Conservation (phyloP, 2,797 vertebrate species). For the Hephaestus fuliginosus region DNA sequence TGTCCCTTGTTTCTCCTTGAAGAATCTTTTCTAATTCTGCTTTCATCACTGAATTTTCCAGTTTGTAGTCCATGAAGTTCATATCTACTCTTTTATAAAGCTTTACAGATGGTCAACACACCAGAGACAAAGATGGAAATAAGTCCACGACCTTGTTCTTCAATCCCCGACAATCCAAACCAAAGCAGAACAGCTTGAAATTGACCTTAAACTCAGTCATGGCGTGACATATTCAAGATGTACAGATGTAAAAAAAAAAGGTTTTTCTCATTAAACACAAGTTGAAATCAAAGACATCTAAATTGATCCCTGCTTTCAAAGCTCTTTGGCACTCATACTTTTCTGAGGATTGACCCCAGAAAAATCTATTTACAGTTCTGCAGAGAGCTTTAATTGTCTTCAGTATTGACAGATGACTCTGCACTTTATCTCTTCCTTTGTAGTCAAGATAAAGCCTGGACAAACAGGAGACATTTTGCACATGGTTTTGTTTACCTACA, state of each 20-base stretch:
- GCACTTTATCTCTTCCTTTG: slow-evolving; percentile 32
- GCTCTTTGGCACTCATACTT: not conserved
- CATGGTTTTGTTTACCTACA: slow-evolving; percentile 60
- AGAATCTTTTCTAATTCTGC: not conserved
- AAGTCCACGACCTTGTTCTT: not conserved
- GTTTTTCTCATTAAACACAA: not conserved
- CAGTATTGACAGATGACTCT: slow-evolving; percentile 42
- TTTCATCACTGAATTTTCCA: not conserved
- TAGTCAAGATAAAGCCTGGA: slow-evolving; percentile 42
- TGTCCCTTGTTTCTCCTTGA: not conserved
- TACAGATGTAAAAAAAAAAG: not conserved
- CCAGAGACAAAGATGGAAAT: not conserved
- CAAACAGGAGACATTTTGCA: slow-evolving; percentile 39
- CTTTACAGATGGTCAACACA: not conserved
- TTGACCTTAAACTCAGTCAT: not conserved
- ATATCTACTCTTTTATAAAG: not conserved
- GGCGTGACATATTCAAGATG: not conserved
- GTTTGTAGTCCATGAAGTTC: not conserved
- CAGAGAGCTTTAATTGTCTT: slow-evolving; percentile 33
- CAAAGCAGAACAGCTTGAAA: not conserved
- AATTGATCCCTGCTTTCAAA: not conserved
- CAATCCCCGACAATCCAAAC: not conserved
- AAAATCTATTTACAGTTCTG: slow-evolving; percentile 28
- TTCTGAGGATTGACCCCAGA: not conserved
- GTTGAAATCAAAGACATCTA: not conserved